Base-by-base conservation (phyloP, 2,888 invertebrate species). In the Caenorhabditis auriculariae region DNA sequence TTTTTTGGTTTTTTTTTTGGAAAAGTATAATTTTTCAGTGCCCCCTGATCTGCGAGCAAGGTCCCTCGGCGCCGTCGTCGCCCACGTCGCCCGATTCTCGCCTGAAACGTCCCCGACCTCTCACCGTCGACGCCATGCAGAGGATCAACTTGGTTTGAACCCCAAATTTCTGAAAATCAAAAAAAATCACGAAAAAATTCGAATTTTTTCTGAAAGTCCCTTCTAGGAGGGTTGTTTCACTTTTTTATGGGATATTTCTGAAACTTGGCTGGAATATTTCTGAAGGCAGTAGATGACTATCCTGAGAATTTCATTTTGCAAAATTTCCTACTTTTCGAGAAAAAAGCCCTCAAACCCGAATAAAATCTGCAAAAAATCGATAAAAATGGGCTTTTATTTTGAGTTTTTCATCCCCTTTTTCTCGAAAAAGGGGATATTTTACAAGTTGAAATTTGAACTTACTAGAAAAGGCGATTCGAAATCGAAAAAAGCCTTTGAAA, bases 61-160 rank as follows among this genome's bases (percentile, higher is more conserved):
- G 77, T 19, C 80, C 80, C 12, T 74, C 74, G 15, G 74, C 74
- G 2, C 80, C 80, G 7, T 68, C 75, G 6, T 76, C 76, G 19
- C 80, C 80, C 4, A 79, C 75, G 24, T 64, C 62, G 28, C 74
- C 76, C 5, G 66, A 68, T 17, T 59, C 56, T n/a, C 32, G 63
- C 15, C 42, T 57, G 17, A 54, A 54, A 28, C 54, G 71, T 7
- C 79, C 76, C n/a, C 58, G 61, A 23, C 77, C 77, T 9, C 53
- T 81, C n/a, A 68, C 63, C 4, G 72, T 75, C 7, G 81, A 81
- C 57, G 65, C 80, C 17, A 69, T 77, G 66, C 70, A 74, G 29
- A 57, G 78, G n/a, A 73, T 81, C 50, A 69, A 79, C 50, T 60
- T 80, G 72, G 77, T 80, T n/a, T n/a, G n/a, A n/a, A n/a, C n/a